Percentiles rank a stretch among this genome's conserved stretches.
phyloP scores from a whole-genome alignment of 2,888 invertebrate species.

The Neuroscelio doddi region DNA sequence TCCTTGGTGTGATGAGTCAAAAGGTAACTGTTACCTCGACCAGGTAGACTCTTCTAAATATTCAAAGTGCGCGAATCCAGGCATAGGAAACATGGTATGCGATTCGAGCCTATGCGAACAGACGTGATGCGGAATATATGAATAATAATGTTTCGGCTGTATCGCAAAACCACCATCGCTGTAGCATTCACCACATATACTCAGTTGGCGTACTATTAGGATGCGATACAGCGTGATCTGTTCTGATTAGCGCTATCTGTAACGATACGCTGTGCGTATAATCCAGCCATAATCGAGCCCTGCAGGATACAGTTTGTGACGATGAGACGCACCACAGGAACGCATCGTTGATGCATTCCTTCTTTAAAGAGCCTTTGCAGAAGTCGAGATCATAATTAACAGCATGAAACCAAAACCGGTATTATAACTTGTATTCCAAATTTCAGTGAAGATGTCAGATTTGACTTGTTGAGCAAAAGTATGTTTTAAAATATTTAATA shows the following conservation, averaged over 20 bases:
- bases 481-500: too few relatives aligned
- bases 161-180: conserved; percentile 61
- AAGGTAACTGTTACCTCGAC: conserved; percentile 12
- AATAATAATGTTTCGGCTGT: conserved; percentile 69
- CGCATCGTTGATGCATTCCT: too few relatives aligned
- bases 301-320: conserved; percentile 29
- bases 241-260: conserved; percentile 70
- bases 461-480: too few relatives aligned
- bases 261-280: conserved; percentile 63
- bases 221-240: conserved; percentile 67
- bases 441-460: too few relatives aligned
- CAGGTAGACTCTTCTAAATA: not conserved
- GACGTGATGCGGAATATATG: conserved; percentile 72
- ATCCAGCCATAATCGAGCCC: conserved; percentile 63
- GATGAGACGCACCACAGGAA: conserved; percentile 37
- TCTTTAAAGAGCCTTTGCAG: too few relatives aligned
- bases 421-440: too few relatives aligned
- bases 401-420: too few relatives aligned
- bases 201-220: conserved; percentile 48
- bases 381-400: too few relatives aligned
- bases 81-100: not conserved
- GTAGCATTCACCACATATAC: conserved; percentile 35
- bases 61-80: conserved; percentile 21
- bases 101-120: conserved; percentile 64
- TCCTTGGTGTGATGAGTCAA: not conserved